These are phyloP conservation scores for Ctenopoma kingsleyae DNA, from an alignment of 2,797 vertebrate genomes.

Conservation along the genomic window DNA sequence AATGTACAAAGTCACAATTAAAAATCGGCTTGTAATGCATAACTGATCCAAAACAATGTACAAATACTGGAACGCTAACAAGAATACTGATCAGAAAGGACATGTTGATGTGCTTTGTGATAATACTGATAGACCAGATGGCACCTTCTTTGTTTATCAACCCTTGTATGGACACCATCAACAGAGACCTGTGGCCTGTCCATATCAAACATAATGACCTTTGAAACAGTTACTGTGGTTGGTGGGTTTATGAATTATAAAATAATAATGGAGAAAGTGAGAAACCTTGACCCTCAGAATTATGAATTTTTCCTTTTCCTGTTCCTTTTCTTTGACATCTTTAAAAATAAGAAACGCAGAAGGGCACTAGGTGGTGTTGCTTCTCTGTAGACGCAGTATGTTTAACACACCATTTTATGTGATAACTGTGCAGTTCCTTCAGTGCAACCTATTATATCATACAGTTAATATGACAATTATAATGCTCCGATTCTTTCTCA, in stretches of 20 bases:
- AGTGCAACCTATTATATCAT: neutral
- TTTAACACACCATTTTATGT: neutral
- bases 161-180: constrained; percentile 6
- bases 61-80: constrained; percentile 15
- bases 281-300: neutral
- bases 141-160: neutral
- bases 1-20: constrained; percentile 50
- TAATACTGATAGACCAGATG: constrained; percentile 6
- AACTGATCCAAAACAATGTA: constrained; percentile 14
- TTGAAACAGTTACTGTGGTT: neutral
- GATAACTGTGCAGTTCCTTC: neutral
- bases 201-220: too few relatives aligned
- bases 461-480: neutral
- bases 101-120: constrained; percentile 15
- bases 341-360: neutral
- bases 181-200: neutral
- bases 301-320: too few relatives aligned
- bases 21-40: constrained; percentile 1
- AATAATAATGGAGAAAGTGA: constrained; percentile 11
- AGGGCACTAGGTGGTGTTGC: neutral
- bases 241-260: constrained; percentile 1
- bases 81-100: constrained; percentile 16
- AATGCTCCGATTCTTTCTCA: constrained; percentile 3
- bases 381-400: neutral
- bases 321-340: neutral